Evolutionary conservation across 1,140 invertebrate species (phyloP), one percentile per base, ranked within the genome.

Genomic region (Drosophila tristis): DNA sequence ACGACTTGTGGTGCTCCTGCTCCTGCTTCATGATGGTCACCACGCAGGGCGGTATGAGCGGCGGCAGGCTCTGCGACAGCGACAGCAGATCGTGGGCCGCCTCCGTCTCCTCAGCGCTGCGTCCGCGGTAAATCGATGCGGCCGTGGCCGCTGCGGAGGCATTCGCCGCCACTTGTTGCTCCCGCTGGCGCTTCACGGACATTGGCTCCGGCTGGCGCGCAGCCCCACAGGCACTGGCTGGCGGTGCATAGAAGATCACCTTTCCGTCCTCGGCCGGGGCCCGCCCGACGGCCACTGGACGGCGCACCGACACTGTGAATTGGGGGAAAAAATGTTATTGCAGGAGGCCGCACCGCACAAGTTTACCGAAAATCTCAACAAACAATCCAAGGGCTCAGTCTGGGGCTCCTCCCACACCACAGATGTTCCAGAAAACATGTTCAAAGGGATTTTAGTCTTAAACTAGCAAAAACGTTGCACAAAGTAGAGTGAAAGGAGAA

Each of bases 21-120:
- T 92, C 79, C 60, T 92, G 84, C 56, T 93, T 92, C 71, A 93
- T 93, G 29, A 94, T 94, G 57, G 93, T 94, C 15, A 94, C 93
- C 56, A 95, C 94, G 48, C 94, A 94, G 0, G 95, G 95, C 0
- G 95, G 94, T 26, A 95, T 95, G 9, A 97, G 92, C 0, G 96
- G 96, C 0, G 96, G 96, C 58, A 96, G 82, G 43, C 96, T 96
- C 59, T 96, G 94, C 2, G 96, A 96, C 9, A 97, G 92, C 62
- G 97, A 97, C 13, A 97, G 92, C n/a, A 97, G 93, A 86, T 97
- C 96, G 80, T 97, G 96, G 1, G 96, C 96, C 4, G 96, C 96
- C 92, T 97, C 96, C 2, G 96, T 97, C 89, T 97, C 96, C 76
- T 96, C 96, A 2, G 95, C 94, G 50, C 95, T 96, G 61, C 95